Percentiles rank a stretch among this genome's conserved stretches.
These are phyloP conservation scores for Hylyphantes graminicola DNA, from an alignment of 1,140 invertebrate species.

Conservation along the genomic window DNA sequence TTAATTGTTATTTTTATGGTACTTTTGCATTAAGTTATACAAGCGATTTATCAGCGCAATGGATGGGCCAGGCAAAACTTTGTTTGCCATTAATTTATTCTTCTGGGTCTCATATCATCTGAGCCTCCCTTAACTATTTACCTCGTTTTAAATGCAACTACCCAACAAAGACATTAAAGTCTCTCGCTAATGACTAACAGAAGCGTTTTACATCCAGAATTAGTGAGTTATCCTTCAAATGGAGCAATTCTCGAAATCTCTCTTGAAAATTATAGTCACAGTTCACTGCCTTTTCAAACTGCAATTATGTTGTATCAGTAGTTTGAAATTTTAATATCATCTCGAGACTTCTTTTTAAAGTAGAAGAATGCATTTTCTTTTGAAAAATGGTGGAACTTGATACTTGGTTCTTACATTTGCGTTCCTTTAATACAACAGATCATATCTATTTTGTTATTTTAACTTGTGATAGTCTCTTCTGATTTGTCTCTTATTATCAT, in stretches of 20 bases:
- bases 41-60: too few relatives aligned
- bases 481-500: too few relatives aligned
- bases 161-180: constrained; percentile 11
- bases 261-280: constrained; percentile 3
- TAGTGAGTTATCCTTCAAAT: constrained; percentile 11
- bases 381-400: constrained; percentile 10
- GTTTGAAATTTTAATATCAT: constrained; percentile 31
- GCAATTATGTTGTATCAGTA: constrained; percentile 32
- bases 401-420: too few relatives aligned
- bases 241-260: constrained; percentile 12
- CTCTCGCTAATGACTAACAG: constrained; percentile 3
- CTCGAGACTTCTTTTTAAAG: neutral
- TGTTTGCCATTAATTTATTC: too few relatives aligned
- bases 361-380: neutral
- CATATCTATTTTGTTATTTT: too few relatives aligned
- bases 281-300: constrained; percentile 24
- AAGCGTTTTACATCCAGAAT: constrained; percentile 5
- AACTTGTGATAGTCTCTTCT: too few relatives aligned
- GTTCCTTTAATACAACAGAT: too few relatives aligned
- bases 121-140: neutral
- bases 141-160: constrained; percentile 11
- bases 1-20: too few relatives aligned
- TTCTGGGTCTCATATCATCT: too few relatives aligned
- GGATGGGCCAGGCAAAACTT: too few relatives aligned
- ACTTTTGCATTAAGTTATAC: too few relatives aligned